Conservation (phyloP, 2,888 invertebrate species). For the Crocallis elinguaria region DNA sequence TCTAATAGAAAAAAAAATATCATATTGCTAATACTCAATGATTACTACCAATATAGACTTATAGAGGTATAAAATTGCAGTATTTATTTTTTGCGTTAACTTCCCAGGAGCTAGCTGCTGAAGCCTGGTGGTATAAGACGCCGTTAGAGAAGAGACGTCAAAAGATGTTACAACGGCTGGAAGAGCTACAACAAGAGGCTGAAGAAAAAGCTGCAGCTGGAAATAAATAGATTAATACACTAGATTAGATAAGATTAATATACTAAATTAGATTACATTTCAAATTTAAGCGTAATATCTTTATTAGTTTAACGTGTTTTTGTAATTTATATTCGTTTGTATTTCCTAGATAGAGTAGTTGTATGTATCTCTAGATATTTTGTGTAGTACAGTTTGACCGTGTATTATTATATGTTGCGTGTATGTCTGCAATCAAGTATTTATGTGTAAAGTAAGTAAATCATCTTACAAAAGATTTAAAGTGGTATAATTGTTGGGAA, state of each 20-base stretch:
- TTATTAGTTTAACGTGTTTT: no score
- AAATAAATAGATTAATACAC: constrained; percentile 33
- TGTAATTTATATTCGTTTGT: no score
- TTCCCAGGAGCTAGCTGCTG: constrained; percentile 89
- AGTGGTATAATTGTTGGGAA: constrained; percentile 23
- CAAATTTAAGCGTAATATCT: no score
- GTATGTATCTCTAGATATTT: no score
- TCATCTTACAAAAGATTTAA: constrained; percentile 6
- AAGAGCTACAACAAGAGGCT: constrained; percentile 83
- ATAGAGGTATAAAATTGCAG: no score
- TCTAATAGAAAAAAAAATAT: no score
- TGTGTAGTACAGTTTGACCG: no score
- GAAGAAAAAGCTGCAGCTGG: constrained; percentile 69
- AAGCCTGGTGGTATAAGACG: constrained; percentile 91
- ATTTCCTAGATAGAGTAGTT: no score
- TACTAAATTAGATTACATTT: background rate
- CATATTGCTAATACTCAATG: no score
- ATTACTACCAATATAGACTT: no score
- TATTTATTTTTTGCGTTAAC: background rate
- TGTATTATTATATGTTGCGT: no score
- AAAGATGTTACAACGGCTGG: constrained; percentile 87
- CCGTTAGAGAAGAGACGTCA: constrained; percentile 92
- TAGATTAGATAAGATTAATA: background rate
- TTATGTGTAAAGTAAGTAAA: constrained; percentile 13
- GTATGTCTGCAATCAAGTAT: no score